Evolutionary conservation across 2,797 vertebrate species (phyloP), one percentile per base, ranked within the genome.

Genomic region (Chaetophractus vellerosus): DNA sequence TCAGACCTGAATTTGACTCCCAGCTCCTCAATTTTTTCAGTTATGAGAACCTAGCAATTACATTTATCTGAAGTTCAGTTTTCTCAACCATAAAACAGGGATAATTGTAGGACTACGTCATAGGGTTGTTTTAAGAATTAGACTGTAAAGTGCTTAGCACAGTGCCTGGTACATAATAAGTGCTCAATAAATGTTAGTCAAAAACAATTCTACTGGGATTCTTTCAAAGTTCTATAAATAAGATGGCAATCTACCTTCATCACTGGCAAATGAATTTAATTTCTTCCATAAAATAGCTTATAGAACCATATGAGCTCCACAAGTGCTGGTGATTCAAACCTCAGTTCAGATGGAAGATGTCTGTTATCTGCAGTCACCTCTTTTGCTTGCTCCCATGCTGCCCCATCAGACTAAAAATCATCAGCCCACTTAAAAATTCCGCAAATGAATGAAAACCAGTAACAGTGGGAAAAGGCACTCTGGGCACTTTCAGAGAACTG

Each of bases 141-240:
- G 24, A 57, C 15, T 31, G 16, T 50, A 21, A 88, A 74, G 83
- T 92, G 92, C 91, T 96, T 93, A 96, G 84, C 89, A 96, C 83
- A 74, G 91, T 96, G 96, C 96, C 95, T 96, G 18, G 66, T 96
- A 95, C 57, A 80, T 92, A 83, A 45, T 64, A 91, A 93, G 96
- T 97, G 96, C 97, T 97, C 96, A 96, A 93, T 97, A 97, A 97
- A 96, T 96, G 96, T 91, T 94, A 97, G 72, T 68, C 80, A 57
- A 33, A 45, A 45, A 36, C 57, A 72, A 14, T 50, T 86, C 79
- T 31, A 14, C 74, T 52, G n/a, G 66, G 61, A 26, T 71, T 80
- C 38, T 87, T 2, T 86, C 50, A 63, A 21, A 86, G 76, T 84
- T 78, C 41, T 89, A 5, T 90, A 48, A 80, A 41, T 23, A 18